Conservation (phyloP, 1,140 invertebrate species). For the Caenorhabditis briggsae region DNA sequence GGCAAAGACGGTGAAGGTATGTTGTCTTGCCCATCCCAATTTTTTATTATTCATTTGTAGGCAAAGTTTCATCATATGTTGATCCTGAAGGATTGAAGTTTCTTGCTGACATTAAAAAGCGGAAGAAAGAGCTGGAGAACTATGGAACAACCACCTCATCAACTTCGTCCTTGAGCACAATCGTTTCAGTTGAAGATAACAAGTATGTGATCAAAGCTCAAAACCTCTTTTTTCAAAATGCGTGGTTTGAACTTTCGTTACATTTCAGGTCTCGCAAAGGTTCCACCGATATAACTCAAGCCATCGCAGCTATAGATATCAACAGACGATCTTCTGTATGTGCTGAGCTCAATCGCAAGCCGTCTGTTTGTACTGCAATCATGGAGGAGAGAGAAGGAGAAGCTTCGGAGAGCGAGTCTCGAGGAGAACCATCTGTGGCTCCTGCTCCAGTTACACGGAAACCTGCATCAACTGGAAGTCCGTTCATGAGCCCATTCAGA, state of each 20-base stretch:
- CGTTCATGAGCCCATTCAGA: constrained; percentile 29
- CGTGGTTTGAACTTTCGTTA: not conserved
- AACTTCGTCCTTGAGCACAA: constrained; percentile 11
- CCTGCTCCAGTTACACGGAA: not conserved
- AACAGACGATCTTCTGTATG: constrained; percentile 22
- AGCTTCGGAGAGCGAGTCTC: constrained; percentile 19
- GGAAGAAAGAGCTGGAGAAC: not conserved
- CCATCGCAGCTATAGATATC: not conserved
- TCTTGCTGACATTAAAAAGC: constrained; percentile 33
- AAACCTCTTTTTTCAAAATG: no score
- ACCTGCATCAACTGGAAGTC: constrained; percentile 23
- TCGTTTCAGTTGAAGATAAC: constrained; percentile 25
- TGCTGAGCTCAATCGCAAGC: not conserved
- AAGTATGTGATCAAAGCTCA: constrained; percentile 4
- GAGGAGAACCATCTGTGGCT: not conserved
- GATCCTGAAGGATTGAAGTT: constrained; percentile 23
- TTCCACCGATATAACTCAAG: not conserved
- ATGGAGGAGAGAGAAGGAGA: constrained; percentile 27
- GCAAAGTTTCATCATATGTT: not conserved
- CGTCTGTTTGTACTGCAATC: constrained; percentile 23
- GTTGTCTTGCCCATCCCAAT: not conserved
- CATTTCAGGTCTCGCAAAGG: not conserved
- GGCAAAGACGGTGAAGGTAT: not conserved
- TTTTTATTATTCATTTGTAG: not conserved
- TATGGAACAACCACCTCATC: not conserved